Percentiles rank a stretch among this genome's conserved stretches.
Conservation (phyloP, 2,797 vertebrate genomes). For the Pangasius larnaudii region DNA sequence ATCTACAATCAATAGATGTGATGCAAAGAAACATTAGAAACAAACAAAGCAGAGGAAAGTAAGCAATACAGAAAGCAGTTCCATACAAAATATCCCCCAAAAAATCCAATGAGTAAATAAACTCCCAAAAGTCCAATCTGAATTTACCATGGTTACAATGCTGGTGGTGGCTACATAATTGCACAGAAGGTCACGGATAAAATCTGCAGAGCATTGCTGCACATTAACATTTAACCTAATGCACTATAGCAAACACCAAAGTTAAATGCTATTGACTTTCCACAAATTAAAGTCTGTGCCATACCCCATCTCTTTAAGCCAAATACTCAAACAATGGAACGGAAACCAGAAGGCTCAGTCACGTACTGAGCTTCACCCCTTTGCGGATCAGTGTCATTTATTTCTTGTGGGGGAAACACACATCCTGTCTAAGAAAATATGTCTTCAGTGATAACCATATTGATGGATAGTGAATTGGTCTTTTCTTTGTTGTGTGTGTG, state of each 20-base stretch:
- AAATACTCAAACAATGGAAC: slow-evolving; percentile 33
- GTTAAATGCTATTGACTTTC: neutral
- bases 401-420: slow-evolving; percentile 34
- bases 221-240: slow-evolving; percentile 30
- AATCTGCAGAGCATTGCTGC: slow-evolving; percentile 16
- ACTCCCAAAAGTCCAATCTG: neutral
- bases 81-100: too few species aligned
- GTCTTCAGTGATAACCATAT: slow-evolving; percentile 39
- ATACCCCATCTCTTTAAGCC: slow-evolving; percentile 17
- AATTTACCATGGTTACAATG: slow-evolving; percentile 3
- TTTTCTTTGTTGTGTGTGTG: neutral
- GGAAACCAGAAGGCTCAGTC: slow-evolving; percentile 30
- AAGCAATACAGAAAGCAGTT: neutral
- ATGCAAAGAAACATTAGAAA: neutral
- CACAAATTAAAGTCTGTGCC: slow-evolving; percentile 25
- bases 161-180: slow-evolving; percentile 18
- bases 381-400: slow-evolving; percentile 52
- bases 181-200: neutral
- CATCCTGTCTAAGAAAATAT: slow-evolving; percentile 38
- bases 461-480: neutral
- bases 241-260: slow-evolving; percentile 23
- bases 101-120: too few species aligned
- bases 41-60: neutral
- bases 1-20: neutral
- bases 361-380: slow-evolving; percentile 6